phyloP scores from a whole-genome alignment of 2,888 invertebrate genomes.

The Synanthedon formicaeformis region DNA sequence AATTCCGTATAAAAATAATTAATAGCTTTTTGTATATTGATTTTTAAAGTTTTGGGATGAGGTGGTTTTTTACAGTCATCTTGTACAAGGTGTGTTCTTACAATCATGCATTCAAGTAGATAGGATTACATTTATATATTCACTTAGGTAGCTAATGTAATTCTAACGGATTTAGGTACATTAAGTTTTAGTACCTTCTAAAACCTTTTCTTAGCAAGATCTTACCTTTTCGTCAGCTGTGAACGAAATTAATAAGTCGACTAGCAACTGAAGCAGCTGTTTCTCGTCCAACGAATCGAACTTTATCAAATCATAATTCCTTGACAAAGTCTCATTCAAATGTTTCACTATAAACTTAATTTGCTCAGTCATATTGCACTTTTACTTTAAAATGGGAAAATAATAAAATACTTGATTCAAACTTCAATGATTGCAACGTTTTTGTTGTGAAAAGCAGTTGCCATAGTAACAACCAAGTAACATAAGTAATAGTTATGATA shows the following conservation, averaged over 20 bases:
- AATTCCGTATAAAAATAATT: too few species aligned
- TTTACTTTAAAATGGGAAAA: background rate
- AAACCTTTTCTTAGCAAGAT: background rate
- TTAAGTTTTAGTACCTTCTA: background rate
- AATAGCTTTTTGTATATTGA: too few species aligned
- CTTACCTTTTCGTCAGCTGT: conserved; percentile 75
- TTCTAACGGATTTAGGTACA: background rate
- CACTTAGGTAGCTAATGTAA: conserved; percentile 6
- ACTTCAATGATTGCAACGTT: too few species aligned
- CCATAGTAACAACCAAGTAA: too few species aligned
- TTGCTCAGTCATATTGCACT: conserved; percentile 72
- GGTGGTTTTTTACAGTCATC: too few species aligned
- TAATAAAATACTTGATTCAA: too few species aligned
- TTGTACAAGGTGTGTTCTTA: too few species aligned
- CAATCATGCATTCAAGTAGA: too few species aligned
- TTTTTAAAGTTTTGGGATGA: too few species aligned
- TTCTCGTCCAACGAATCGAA: conserved; percentile 84
- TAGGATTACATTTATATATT: conserved; percentile 3
- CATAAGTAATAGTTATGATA: too few species aligned
- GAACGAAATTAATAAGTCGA: conserved; percentile 80
- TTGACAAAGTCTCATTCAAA: conserved; percentile 78
- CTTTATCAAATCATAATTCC: conserved; percentile 84
- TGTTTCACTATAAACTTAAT: conserved; percentile 78
- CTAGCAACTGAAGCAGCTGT: conserved; percentile 81
- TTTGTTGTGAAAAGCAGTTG: too few species aligned